Conservation (phyloP, 30 jellyfish, hydroid and myxozoan genomes). For the Rhopilema esculentum region DNA sequence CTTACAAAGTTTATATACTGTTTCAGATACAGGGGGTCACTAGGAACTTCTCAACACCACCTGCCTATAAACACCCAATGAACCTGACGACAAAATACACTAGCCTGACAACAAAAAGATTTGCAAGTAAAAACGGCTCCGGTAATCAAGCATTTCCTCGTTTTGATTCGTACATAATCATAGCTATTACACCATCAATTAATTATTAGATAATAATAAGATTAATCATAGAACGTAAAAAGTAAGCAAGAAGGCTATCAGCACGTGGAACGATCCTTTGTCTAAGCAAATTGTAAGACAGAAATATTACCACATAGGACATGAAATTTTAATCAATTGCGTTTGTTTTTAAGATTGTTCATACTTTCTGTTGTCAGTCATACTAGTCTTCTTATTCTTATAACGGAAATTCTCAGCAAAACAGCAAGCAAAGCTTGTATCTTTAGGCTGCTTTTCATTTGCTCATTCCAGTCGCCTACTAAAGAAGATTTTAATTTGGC, state of each 20-base stretch:
- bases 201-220: neutral
- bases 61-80: neutral
- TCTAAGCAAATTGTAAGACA: neutral
- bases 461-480: neutral
- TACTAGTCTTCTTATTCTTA: neutral
- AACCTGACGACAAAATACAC: neutral
- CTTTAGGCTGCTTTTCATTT: neutral
- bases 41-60: neutral
- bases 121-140: neutral
- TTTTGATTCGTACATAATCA: neutral
- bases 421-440: neutral
- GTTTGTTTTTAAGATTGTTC: neutral
- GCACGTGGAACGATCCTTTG: neutral
- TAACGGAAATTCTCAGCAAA: neutral
- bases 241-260: neutral
- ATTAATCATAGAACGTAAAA: too few relatives aligned
- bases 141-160: neutral
- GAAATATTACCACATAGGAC: neutral
- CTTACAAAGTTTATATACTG: neutral
- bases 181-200: neutral
- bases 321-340: neutral
- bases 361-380: neutral
- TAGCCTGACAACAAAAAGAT: neutral
- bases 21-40: neutral
- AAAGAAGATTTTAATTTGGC: neutral